A percentile compares a stretch with the other conserved stretches of the same genome.
Evolutionary conservation across 2,797 vertebrate genomes (phyloP).

Genomic region (Melanotaenia nigrans): DNA sequence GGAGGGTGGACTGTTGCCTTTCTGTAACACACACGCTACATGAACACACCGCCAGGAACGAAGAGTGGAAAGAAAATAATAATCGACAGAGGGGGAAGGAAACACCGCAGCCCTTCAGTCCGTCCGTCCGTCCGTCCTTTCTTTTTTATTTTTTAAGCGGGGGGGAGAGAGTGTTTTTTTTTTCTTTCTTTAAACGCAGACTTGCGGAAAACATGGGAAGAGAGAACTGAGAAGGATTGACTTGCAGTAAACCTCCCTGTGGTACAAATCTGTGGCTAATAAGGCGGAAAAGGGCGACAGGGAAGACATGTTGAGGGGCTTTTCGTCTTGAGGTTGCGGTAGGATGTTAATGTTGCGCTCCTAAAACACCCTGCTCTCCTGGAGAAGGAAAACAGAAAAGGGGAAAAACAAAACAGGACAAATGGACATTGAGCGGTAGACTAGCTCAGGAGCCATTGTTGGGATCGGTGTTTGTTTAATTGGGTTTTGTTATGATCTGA

Average conservation of each 20-base stretch:
- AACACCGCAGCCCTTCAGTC: slow-evolving; percentile 61
- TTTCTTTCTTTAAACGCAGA: slow-evolving; percentile 47
- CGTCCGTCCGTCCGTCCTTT: slow-evolving; percentile 26
- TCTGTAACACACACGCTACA: slow-evolving; percentile 80
- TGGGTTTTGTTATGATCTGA: slow-evolving; percentile 68
- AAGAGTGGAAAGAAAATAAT: slow-evolving; percentile 70
- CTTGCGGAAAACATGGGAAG: slow-evolving; percentile 76
- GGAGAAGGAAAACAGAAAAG: slow-evolving; percentile 5
- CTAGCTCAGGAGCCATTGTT: slow-evolving; percentile 54
- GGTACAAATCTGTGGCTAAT: slow-evolving; percentile 58
- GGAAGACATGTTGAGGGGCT: slow-evolving; percentile 79
- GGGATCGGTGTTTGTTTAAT: slow-evolving; percentile 65
- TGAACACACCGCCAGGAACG: slow-evolving; percentile 79
- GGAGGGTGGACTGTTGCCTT: slow-evolving; percentile 79
- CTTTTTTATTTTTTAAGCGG: not conserved
- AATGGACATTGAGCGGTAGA: slow-evolving; percentile 53
- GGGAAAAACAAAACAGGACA: slow-evolving; percentile 13
- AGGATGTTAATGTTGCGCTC: slow-evolving; percentile 66
- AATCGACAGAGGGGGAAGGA: slow-evolving; percentile 59
- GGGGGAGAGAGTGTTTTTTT: slow-evolving; percentile 27
- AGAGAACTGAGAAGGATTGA: slow-evolving; percentile 71
- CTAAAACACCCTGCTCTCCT: slow-evolving; percentile 33
- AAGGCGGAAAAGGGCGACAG: slow-evolving; percentile 58
- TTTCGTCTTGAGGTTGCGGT: slow-evolving; percentile 73
- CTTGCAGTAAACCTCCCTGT: slow-evolving; percentile 72